phyloP scores from a whole-genome alignment of 2,113 vertebrate genomes.

The Beaufortia kweichowensis region DNA sequence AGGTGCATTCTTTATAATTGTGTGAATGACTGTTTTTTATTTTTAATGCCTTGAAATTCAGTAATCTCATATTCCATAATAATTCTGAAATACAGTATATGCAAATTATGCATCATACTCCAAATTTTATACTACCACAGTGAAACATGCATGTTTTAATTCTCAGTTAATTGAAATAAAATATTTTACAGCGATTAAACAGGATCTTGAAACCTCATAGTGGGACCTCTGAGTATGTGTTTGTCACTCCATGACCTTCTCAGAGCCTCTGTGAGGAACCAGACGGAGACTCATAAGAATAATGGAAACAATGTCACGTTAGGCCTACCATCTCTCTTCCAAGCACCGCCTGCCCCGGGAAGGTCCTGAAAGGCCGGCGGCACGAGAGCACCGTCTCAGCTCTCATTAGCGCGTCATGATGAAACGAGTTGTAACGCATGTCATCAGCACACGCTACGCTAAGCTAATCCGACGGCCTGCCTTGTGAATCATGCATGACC shows the following conservation, averaged over 20 bases:
- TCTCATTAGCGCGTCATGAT: slow-evolving; percentile 78
- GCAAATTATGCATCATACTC: no score
- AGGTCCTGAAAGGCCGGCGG: slow-evolving; percentile 60
- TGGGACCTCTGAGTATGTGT: neutral
- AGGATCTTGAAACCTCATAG: neutral
- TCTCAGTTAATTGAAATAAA: no score
- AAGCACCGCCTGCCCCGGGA: slow-evolving; percentile 25
- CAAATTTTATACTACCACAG: no score
- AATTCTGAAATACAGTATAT: no score
- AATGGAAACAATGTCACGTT: slow-evolving; percentile 24
- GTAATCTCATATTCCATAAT: no score
- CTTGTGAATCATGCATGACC: slow-evolving; percentile 78
- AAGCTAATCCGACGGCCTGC: slow-evolving; percentile 69
- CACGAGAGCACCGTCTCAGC: slow-evolving; percentile 63
- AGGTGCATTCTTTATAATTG: no score
- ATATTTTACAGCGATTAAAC: no score
- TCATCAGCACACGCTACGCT: slow-evolving; percentile 66
- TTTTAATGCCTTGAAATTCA: no score
- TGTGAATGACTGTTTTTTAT: no score
- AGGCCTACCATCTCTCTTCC: slow-evolving; percentile 34
- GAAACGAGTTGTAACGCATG: slow-evolving; percentile 78
- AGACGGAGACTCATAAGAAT: neutral
- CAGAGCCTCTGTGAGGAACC: slow-evolving; percentile 2
- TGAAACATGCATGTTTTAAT: no score
- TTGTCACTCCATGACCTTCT: neutral